Conservation (phyloP, 2,113 vertebrate genomes). For the Aplodontia rufa region DNA sequence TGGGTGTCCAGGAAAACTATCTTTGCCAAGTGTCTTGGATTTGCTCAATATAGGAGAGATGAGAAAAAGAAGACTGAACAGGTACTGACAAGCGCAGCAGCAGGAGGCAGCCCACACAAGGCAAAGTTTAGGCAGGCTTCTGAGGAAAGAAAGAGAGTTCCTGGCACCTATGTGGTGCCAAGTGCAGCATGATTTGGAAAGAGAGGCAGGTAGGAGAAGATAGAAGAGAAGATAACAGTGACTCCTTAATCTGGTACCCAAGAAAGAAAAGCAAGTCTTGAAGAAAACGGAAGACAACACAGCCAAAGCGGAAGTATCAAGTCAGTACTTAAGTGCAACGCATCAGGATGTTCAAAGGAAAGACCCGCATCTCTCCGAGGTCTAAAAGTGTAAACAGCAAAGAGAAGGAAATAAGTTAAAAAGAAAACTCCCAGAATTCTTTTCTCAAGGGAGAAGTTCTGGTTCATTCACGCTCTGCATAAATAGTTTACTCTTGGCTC, state of each 20-base stretch:
- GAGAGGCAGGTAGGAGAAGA: neutral
- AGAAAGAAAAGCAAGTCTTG: neutral
- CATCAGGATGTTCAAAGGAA: neutral
- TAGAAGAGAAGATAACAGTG: neutral
- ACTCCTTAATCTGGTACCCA: neutral
- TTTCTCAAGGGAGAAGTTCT: neutral
- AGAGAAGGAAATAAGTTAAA: neutral
- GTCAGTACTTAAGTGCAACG: neutral
- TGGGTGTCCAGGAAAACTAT: neutral
- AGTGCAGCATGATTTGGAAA: neutral
- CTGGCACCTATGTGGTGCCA: neutral
- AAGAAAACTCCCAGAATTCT: neutral
- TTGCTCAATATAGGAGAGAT: neutral
- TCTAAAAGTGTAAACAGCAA: neutral
- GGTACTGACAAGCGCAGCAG: neutral
- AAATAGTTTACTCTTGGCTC: neutral
- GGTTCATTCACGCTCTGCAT: neutral
- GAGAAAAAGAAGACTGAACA: neutral
- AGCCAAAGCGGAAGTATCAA: neutral
- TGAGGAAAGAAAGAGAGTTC: neutral
- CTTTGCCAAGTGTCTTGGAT: neutral
- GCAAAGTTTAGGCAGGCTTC: neutral
- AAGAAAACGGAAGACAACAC: neutral
- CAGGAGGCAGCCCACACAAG: neutral
- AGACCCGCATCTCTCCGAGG: neutral